These are phyloP conservation scores for Didymodactylos carnosus DNA, from an alignment of 2,888 invertebrate genomes.

Conservation along the genomic window DNA sequence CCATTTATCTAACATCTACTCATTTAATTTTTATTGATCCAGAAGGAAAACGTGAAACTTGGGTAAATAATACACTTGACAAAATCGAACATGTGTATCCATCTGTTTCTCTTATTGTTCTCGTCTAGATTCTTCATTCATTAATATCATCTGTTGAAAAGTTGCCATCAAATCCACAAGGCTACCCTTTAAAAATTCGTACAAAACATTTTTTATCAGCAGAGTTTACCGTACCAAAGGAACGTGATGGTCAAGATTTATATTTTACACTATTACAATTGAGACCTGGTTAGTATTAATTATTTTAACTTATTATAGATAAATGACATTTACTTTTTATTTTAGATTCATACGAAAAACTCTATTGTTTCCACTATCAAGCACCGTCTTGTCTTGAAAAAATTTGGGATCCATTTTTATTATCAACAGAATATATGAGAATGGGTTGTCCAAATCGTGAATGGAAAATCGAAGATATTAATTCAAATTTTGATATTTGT, in stretches of 20 bases:
- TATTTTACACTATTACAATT: slow-evolving; percentile 53
- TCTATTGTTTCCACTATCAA: slow-evolving; percentile 73
- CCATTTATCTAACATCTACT: slow-evolving; percentile 79
- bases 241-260: slow-evolving; percentile 86
- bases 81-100: too few relatives aligned
- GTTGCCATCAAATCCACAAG: slow-evolving; percentile 66
- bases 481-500: slow-evolving; percentile 65
- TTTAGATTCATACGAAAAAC: slow-evolving; percentile 17
- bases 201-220: slow-evolving; percentile 89
- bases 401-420: slow-evolving; percentile 80
- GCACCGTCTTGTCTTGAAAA: neutral
- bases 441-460: slow-evolving; percentile 82
- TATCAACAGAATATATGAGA: slow-evolving; percentile 72
- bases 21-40: slow-evolving; percentile 89
- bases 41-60: slow-evolving; percentile 81
- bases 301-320: neutral
- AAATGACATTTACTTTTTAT: neutral
- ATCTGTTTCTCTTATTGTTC: too few relatives aligned
- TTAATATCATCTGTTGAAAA: slow-evolving; percentile 79
- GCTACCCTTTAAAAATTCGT: slow-evolving; percentile 72
- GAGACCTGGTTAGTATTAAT: neutral
- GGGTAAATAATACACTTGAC: slow-evolving; percentile 57
- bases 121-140: slow-evolving; percentile 62
- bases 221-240: slow-evolving; percentile 68
- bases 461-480: slow-evolving; percentile 69